phyloP scores from a whole-genome alignment of 2,113 vertebrate species.

The Gnathonemus echidnorhynchus region DNA sequence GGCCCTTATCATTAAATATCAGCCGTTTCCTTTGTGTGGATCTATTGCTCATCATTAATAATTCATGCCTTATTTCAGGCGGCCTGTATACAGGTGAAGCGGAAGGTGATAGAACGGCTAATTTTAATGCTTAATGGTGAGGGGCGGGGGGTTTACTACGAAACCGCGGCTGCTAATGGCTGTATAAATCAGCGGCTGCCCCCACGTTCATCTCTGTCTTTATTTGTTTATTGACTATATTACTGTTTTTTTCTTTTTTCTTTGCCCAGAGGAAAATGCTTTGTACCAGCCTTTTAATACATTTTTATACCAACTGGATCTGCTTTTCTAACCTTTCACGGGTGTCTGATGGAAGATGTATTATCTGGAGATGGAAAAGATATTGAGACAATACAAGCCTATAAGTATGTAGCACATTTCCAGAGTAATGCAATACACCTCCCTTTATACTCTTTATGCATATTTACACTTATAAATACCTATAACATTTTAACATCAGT shows the following conservation, averaged over 20 bases:
- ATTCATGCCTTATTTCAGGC: constrained; percentile 98
- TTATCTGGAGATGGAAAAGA: not conserved
- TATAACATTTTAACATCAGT: not conserved
- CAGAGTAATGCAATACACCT: not conserved
- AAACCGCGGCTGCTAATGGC: constrained; percentile 57
- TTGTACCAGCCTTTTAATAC: constrained; percentile 47
- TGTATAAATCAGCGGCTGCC: constrained; percentile 26
- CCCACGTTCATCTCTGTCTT: constrained; percentile 48
- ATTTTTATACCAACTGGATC: constrained; percentile 17
- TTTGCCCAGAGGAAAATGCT: constrained; percentile 52
- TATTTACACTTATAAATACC: not conserved
- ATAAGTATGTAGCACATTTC: not conserved
- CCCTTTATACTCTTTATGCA: not conserved
- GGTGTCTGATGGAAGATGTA: not conserved
- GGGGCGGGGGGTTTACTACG: constrained; percentile 42
- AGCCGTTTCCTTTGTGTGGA: constrained; percentile 86
- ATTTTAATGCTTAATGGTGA: constrained; percentile 88
- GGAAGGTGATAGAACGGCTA: constrained; percentile 72
- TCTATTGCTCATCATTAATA: constrained; percentile 97
- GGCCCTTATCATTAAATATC: constrained; percentile 97
- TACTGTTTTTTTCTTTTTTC: constrained; percentile 39
- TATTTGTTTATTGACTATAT: constrained; percentile 59
- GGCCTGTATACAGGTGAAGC: constrained; percentile 98
- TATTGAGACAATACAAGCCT: not conserved
- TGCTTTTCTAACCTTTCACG: not conserved